Base-by-base conservation (phyloP, 2,888 invertebrate genomes). In the Isoperla grammatica region DNA sequence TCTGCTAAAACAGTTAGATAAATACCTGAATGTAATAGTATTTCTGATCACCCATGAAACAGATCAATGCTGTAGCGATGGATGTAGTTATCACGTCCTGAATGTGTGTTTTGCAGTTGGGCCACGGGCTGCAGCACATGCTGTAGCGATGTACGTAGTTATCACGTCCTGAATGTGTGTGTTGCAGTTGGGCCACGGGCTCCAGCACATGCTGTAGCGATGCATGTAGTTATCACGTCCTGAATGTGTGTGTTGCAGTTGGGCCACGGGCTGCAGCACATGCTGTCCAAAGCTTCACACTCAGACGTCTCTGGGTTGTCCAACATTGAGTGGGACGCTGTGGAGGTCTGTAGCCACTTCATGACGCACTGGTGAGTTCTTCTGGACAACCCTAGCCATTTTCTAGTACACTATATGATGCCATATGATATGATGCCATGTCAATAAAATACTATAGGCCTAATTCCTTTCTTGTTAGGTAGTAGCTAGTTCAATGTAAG, bases 311-410 rank as follows among this genome's bases (percentile, higher is more conserved):
- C 93, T 2, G 95, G 95, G 0, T 75, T 89, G 19, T 86, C 87
- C 0, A 91, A 90, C 72, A 82, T 96, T 0, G 97, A 97, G 77
- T 95, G 94, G 93, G 98, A 98, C 74, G 90, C 92, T 1, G 86
- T 90, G 0, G 87, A 89, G 70, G 83, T 94, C 0, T 86, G 88
- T 62, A 87, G 90, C 0, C 81, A 90, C 67, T 89, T 97, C 57
- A 82, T 97, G 82, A 79, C 82, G 0, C 86, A 88, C 70, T 93
- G 91, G 85, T 76, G 67, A 68, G 67, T 62, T 29, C n/a, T n/a
- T n/a, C n/a, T n/a, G n/a, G n/a, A n/a, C n/a, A n/a, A n/a, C n/a
- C n/a, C n/a, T n/a, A n/a, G n/a, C n/a, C n/a, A n/a, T n/a, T n/a
- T n/a, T n/a, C n/a, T n/a, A n/a, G n/a, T n/a, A n/a, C n/a, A n/a